Conservation (phyloP, 92 coral and sea anemone species). For the Epizoanthus ramosus region DNA sequence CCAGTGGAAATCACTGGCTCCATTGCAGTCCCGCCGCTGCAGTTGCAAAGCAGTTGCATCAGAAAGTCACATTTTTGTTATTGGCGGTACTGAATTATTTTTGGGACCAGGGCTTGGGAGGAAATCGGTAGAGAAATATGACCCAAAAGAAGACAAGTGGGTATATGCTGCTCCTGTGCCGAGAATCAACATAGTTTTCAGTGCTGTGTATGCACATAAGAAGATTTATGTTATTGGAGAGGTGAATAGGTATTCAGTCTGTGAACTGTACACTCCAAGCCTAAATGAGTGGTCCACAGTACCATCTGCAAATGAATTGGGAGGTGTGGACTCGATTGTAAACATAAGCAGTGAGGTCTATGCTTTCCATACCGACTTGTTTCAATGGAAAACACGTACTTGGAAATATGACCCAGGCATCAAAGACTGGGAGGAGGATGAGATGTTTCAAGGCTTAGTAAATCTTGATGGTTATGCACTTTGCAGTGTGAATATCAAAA, state of each 20-base stretch:
- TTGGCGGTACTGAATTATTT: background rate
- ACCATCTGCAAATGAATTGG: background rate
- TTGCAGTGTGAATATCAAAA: background rate
- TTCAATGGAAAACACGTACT: background rate
- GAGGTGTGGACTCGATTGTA: background rate
- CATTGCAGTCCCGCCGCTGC: background rate
- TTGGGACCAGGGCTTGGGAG: background rate
- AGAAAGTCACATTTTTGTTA: background rate
- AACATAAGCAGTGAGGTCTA: background rate
- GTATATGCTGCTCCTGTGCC: background rate
- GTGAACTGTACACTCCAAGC: background rate
- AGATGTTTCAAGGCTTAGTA: background rate
- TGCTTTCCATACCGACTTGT: background rate
- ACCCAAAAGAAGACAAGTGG: slow-evolving; percentile 4
- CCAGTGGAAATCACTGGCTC: background rate
- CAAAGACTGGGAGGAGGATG: background rate
- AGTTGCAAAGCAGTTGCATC: background rate
- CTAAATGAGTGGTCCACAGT: background rate
- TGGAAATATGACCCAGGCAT: background rate
- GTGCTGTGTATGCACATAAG: background rate
- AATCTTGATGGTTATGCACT: background rate
- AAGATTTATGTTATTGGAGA: background rate
- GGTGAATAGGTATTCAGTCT: background rate
- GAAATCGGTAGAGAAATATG: background rate
- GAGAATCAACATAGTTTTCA: background rate